phyloP scores from a whole-genome alignment of 2,797 vertebrate species.

The Corythornis leucogaster region DNA sequence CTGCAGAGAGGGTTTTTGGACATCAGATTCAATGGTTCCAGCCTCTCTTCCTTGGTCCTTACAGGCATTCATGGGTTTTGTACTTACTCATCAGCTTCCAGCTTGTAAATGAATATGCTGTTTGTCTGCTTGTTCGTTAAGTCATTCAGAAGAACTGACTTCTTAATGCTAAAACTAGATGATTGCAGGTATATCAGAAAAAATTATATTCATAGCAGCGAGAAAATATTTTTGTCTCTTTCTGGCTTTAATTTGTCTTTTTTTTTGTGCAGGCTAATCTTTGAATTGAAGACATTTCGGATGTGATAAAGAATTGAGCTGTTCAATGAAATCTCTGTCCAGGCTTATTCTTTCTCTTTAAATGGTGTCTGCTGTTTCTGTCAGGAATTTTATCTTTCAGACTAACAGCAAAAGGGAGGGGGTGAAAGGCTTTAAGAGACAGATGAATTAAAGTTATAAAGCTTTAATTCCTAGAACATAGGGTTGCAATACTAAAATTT shows the following conservation, averaged over 20 bases:
- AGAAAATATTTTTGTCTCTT: slow-evolving; percentile 33
- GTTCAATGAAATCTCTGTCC: slow-evolving; percentile 59
- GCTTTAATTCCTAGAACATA: not conserved
- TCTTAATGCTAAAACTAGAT: slow-evolving; percentile 25
- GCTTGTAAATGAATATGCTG: not conserved
- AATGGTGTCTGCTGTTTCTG: slow-evolving; percentile 47
- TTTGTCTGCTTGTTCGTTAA: not conserved
- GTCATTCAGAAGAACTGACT: not conserved
- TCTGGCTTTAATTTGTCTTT: slow-evolving; percentile 39
- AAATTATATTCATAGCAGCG: not conserved
- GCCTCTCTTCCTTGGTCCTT: not conserved
- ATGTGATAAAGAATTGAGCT: slow-evolving; percentile 27
- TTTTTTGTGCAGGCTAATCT: slow-evolving; percentile 30
- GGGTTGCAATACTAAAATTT: not conserved
- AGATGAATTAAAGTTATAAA: not conserved
- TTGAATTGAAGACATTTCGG: slow-evolving; percentile 14
- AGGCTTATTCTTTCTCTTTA: slow-evolving; percentile 37
- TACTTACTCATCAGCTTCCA: slow-evolving; percentile 28
- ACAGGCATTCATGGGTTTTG: slow-evolving; percentile 1
- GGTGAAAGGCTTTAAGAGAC: not conserved
- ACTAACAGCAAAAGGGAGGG: not conserved
- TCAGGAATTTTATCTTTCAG: slow-evolving; percentile 14
- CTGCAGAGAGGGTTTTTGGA: slow-evolving; percentile 17
- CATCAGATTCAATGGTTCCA: not conserved
- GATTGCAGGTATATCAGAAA: not conserved